Percentiles rank a stretch among this genome's conserved stretches.
These are phyloP conservation scores for Caenorhabditis tropicalis DNA, from an alignment of 1,140 invertebrate genomes.

Conservation along the genomic window DNA sequence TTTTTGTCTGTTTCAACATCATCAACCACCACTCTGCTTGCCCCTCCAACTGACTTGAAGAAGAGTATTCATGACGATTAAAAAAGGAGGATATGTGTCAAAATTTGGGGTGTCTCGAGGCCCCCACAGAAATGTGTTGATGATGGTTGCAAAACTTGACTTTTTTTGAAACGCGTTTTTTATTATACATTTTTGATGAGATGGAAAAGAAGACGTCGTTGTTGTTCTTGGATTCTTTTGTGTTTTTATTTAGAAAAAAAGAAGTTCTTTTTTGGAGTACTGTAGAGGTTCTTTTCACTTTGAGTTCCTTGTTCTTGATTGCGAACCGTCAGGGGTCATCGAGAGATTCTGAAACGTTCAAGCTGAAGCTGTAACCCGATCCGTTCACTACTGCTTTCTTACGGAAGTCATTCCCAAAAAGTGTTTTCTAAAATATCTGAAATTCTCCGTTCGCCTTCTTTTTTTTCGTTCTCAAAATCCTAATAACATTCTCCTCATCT, in stretches of 20 bases:
- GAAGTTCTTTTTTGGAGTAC: too few species aligned
- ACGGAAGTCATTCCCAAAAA: too few species aligned
- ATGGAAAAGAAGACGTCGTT: too few species aligned
- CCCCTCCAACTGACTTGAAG: background rate
- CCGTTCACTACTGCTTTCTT: too few species aligned
- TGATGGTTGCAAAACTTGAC: slow-evolving; percentile 31
- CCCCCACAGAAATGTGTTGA: background rate
- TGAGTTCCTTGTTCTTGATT: too few species aligned
- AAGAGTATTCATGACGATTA: slow-evolving; percentile 30
- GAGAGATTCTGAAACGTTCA: too few species aligned
- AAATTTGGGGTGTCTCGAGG: background rate
- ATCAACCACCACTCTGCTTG: background rate
- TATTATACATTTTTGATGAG: slow-evolving; percentile 32
- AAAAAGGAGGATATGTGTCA: slow-evolving; percentile 41
- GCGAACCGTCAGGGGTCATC: too few species aligned
- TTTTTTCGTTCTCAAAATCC: too few species aligned
- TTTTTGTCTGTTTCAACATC: background rate
- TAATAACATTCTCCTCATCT: background rate
- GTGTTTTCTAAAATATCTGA: background rate
- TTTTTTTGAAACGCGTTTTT: background rate
- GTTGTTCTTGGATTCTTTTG: background rate
- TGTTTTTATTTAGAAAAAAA: background rate
- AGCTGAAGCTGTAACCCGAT: too few species aligned
- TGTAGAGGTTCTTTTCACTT: too few species aligned
- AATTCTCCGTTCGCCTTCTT: background rate